phyloP scores from a whole-genome alignment of 2,888 invertebrate genomes.

The Cephus nigrinus region DNA sequence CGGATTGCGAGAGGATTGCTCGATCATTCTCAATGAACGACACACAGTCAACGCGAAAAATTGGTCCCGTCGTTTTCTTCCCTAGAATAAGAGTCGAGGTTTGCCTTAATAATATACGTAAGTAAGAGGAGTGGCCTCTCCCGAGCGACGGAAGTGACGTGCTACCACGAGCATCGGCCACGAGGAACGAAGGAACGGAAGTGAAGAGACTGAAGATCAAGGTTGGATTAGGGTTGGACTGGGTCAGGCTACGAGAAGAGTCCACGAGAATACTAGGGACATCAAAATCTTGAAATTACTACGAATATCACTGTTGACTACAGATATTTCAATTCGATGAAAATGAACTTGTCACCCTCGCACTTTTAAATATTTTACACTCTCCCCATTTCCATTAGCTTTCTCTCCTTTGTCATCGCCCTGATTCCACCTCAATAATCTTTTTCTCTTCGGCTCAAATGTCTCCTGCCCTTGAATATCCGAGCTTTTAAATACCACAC shows the following conservation, averaged over 20 bases:
- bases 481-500: too few species aligned
- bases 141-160: not conserved
- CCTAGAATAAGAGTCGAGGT: not conserved
- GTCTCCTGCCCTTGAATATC: too few species aligned
- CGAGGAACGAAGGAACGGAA: not conserved
- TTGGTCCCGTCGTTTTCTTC: not conserved
- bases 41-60: conserved; percentile 16
- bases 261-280: not conserved
- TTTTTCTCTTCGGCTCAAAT: too few species aligned
- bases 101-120: not conserved
- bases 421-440: not conserved
- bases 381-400: too few species aligned
- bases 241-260: not conserved
- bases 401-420: not conserved
- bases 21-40: conserved; percentile 1
- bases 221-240: not conserved
- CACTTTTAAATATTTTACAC: not conserved
- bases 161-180: not conserved
- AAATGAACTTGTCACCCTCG: not conserved
- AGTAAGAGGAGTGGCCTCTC: not conserved
- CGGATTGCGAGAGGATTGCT: not conserved
- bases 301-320: not conserved
- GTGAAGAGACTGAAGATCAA: not conserved
- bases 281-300: not conserved
- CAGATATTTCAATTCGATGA: not conserved